Conservation (phyloP, 2,113 vertebrate genomes). For the Micromys minutus region DNA sequence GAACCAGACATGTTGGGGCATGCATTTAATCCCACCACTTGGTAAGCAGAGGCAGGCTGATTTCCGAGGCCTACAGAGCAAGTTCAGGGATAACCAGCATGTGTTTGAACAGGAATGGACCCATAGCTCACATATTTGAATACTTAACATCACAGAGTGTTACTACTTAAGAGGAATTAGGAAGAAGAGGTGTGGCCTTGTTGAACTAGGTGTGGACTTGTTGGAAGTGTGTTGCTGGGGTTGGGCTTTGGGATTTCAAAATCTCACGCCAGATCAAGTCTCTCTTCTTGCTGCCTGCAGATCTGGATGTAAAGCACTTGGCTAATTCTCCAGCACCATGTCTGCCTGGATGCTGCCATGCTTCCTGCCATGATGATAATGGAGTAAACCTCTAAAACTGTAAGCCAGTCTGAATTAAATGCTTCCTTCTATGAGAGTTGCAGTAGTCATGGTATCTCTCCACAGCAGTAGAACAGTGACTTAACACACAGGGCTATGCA, state of each 20-base stretch:
- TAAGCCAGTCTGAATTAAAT: neutral
- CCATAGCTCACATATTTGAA: neutral
- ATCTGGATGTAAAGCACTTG: neutral
- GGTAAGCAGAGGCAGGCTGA: neutral
- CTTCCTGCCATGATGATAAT: neutral
- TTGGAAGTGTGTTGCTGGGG: neutral
- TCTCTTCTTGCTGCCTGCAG: neutral
- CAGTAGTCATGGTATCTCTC: neutral
- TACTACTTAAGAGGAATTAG: neutral
- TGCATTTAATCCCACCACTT: neutral
- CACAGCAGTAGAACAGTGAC: neutral
- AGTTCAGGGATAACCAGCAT: neutral
- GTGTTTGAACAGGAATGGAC: neutral
- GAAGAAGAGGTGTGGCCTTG: neutral
- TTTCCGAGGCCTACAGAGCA: neutral
- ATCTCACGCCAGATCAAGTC: neutral
- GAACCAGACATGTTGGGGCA: too few relatives aligned
- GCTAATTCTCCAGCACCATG: neutral
- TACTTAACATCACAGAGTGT: neutral
- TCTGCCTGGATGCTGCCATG: neutral
- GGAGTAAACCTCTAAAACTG: neutral
- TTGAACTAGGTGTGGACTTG: neutral
- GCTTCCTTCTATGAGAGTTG: neutral
- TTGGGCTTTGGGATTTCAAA: neutral
- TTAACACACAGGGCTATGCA: neutral